Evolutionary conservation across 2,888 invertebrate species (phyloP).

Genomic region (Phorcus lineatus): DNA sequence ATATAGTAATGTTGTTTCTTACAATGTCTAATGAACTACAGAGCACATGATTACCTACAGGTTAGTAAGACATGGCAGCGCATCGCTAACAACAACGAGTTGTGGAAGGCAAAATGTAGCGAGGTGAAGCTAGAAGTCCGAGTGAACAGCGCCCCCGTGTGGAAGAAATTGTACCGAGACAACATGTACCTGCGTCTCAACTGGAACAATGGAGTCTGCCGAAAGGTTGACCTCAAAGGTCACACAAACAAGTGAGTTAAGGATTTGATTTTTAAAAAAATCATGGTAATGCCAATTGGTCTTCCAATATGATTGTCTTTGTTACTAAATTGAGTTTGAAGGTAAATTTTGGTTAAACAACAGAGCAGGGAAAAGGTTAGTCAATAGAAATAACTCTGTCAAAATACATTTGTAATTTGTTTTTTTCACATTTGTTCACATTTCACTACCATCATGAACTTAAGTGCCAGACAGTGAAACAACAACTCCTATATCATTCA

Average conservation of each 20-base stretch:
- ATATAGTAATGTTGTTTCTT: not conserved
- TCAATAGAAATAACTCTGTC: too few species aligned
- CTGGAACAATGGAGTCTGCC: constrained; percentile 67
- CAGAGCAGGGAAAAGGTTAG: too few species aligned
- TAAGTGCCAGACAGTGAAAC: too few species aligned
- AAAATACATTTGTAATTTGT: too few species aligned
- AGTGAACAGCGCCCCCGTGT: constrained; percentile 55
- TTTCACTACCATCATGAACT: too few species aligned
- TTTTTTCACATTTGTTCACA: too few species aligned
- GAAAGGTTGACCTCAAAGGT: constrained; percentile 63
- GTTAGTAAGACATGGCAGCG: constrained; percentile 63
- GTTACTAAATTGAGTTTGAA: too few species aligned
- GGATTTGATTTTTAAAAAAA: too few species aligned
- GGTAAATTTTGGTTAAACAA: too few species aligned
- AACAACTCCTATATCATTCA: too few species aligned
- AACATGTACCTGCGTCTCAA: constrained; percentile 62
- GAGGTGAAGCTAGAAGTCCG: constrained; percentile 60
- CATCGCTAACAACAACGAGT: constrained; percentile 62
- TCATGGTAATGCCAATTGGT: too few species aligned
- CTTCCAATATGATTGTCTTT: too few species aligned
- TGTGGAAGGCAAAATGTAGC: constrained; percentile 68
- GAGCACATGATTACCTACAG: constrained; percentile 36
- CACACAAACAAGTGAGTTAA: constrained; percentile 65
- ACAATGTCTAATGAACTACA: not conserved
- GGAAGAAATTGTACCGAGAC: constrained; percentile 68